A percentile compares a stretch with the other conserved stretches of the same genome.
These are phyloP conservation scores for Diploptera punctata DNA, from an alignment of 2,888 invertebrate genomes.

Conservation along the genomic window DNA sequence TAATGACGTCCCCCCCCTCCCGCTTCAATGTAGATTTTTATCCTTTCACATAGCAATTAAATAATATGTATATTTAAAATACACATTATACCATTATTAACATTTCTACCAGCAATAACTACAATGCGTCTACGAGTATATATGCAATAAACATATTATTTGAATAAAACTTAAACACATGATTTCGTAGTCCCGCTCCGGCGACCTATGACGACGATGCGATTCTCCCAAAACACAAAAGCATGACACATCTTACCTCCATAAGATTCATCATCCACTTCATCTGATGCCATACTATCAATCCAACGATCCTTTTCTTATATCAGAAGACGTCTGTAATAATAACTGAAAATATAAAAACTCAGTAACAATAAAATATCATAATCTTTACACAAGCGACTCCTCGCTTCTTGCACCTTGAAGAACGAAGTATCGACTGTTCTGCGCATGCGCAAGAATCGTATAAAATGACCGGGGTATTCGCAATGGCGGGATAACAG, in stretches of 20 bases:
- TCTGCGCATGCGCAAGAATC: constrained; percentile 36
- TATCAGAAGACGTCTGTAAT: constrained; percentile 9
- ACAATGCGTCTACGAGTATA: neutral
- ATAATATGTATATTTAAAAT: constrained; percentile 2
- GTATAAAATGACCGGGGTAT: constrained; percentile 30
- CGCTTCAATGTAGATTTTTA: constrained; percentile 45
- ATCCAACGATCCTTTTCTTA: neutral
- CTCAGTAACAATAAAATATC: constrained; percentile 14
- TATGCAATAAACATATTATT: neutral
- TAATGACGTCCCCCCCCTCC: constrained; percentile 58
- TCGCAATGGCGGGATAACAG: constrained; percentile 30
- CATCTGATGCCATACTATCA: constrained; percentile 80
- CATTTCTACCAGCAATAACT: neutral
- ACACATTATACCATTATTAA: neutral
- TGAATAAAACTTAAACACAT: constrained; percentile 46
- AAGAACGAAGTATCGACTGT: constrained; percentile 40
- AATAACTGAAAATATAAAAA: constrained; percentile 9
- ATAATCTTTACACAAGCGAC: constrained; percentile 30
- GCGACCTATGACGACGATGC: constrained; percentile 45
- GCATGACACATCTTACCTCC: constrained; percentile 72
- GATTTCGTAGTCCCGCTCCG: constrained; percentile 50
- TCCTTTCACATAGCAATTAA: constrained; percentile 21
- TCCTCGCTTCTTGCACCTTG: constrained; percentile 32
- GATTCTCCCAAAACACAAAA: constrained; percentile 50
- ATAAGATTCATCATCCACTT: constrained; percentile 85